Base-by-base conservation (phyloP, 2,113 vertebrate genomes). In the Cariama cristata region DNA sequence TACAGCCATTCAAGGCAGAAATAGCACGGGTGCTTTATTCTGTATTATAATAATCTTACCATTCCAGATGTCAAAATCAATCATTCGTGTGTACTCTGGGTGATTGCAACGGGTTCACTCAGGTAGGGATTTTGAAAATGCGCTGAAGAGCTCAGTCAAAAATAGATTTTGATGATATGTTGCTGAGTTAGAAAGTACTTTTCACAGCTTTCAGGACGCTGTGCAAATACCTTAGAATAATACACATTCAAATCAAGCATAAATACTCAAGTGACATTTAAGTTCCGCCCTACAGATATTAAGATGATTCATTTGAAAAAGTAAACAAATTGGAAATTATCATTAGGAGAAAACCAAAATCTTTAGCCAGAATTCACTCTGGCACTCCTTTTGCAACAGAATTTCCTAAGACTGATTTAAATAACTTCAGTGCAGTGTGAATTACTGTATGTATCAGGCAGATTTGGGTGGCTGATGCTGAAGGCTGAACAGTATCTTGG, bases 51-150 rank as follows among this genome's bases (percentile, higher is more conserved):
- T 38, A 93, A 95, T 66, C 49, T 58, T 55, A 74, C 56, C n/a
- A 35, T 76, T 91, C 90, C 79, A 87, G 80, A 83, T 67, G 84
- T 35, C 88, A 86, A 55, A 95, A 79, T 88, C 89, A 91, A 92
- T 96, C 94, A 91, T 89, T 93, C 77, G 52, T n/a, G 33, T 59
- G 28, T 73, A 80, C 52, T 83, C 52, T 67, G 62, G 24, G 22
- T 86, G 76, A 96, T 40, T 90, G 63, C 73, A 85, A 32, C 30
- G 66, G 85, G 88, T 53, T 95, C 83, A 86, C 42, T 86, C 49
- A 44, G 60, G 35, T n/a, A 63, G 72, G 32, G 74, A 86, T 93
- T 92, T 92, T 58, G 44, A 87, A 97, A 96, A 95, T 72, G 52
- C 4, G 3, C 79, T 86, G 42, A 91, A 91, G 28, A 84, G 44